Evolutionary conservation across 2,888 invertebrate genomes (phyloP).

Genomic region (Cremastinae sp.): DNA sequence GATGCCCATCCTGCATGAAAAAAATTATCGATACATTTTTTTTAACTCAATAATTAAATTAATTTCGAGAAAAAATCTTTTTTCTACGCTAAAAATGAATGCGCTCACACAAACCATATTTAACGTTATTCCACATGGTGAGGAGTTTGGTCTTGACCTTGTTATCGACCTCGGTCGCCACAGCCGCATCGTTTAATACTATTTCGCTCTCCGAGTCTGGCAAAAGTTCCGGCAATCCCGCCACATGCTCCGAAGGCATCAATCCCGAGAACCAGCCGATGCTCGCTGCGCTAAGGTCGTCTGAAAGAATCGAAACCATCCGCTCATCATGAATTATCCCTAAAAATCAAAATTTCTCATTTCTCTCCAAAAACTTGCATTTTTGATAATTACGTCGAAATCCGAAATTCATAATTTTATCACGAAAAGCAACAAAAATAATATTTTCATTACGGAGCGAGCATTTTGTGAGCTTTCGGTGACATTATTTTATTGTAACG

Average conservation of each 20-base stretch:
- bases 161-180: conserved; percentile 83
- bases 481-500: conserved; percentile 2
- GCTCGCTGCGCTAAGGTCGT: conserved; percentile 66
- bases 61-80: conserved; percentile 64
- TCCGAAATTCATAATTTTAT: too few relatives aligned
- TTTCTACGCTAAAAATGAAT: not conserved
- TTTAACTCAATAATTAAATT: not conserved
- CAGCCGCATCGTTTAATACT: conserved; percentile 69
- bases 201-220: conserved; percentile 65
- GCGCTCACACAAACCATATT: conserved; percentile 85
- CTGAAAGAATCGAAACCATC: too few relatives aligned
- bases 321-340: too few relatives aligned
- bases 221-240: conserved; percentile 68
- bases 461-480: not conserved
- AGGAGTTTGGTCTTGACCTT: conserved; percentile 91
- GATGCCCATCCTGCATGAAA: conserved; percentile 85
- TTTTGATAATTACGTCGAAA: too few relatives aligned
- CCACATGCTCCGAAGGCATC: conserved; percentile 70
- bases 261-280: conserved; percentile 67
- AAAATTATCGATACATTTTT: not conserved
- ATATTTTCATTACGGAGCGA: too few relatives aligned
- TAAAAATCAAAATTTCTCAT: not conserved
- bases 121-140: conserved; percentile 96
- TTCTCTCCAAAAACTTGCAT: not conserved
- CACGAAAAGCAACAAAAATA: too few relatives aligned